These are phyloP conservation scores for Spermophilus dauricus DNA, from an alignment of 2,113 vertebrate genomes.

Conservation along the genomic window DNA sequence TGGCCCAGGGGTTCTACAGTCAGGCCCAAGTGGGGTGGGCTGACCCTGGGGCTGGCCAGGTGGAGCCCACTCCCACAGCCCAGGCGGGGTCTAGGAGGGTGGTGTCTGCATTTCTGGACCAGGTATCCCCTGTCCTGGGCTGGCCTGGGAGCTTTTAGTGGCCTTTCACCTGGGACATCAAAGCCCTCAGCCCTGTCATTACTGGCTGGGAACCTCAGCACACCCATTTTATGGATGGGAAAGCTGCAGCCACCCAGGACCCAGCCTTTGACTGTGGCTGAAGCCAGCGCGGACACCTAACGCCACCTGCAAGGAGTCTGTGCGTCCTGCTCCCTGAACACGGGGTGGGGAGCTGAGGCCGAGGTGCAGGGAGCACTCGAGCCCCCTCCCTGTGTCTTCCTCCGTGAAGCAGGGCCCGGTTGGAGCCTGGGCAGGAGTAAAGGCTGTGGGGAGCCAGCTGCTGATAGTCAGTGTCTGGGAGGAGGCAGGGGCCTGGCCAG, in stretches of 20 bases:
- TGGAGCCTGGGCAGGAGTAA: background rate
- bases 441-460: background rate
- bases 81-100: fast-evolving
- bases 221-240: constrained; percentile 71
- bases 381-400: fast-evolving
- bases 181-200: constrained; percentile 57
- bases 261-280: background rate
- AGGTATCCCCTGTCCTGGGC: background rate
- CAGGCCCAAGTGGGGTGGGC: fast-evolving
- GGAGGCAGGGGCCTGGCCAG: background rate
- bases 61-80: background rate
- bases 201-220: background rate
- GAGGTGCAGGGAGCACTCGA: fast-evolving
- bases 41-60: background rate
- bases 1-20: background rate
- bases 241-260: background rate
- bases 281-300: fast-evolving
- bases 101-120: background rate
- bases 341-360: too few relatives aligned
- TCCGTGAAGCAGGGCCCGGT: fast-evolving
- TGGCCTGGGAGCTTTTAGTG: background rate
- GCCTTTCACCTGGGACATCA: constrained; percentile 69
- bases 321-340: fast-evolving
- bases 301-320: background rate
- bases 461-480: background rate